phyloP scores from a whole-genome alignment of 2,888 invertebrate genomes.

The Beris chalybata region DNA sequence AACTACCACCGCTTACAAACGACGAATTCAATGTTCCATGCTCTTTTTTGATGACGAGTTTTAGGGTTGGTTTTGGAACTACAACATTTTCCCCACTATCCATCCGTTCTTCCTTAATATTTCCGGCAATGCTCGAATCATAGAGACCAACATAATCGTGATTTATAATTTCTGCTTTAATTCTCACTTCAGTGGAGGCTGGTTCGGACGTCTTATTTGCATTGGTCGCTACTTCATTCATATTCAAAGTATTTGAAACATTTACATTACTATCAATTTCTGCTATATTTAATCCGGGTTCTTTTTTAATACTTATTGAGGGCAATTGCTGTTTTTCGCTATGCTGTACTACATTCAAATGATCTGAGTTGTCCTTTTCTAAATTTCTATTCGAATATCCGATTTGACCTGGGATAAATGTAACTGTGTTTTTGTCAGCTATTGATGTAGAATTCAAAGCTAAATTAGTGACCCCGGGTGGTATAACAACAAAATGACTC shows the following conservation, averaged over 20 bases:
- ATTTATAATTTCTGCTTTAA: constrained; percentile 20
- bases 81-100: not conserved
- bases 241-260: not conserved
- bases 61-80: constrained; percentile 45
- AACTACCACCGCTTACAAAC: constrained; percentile 44
- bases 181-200: not conserved
- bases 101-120: constrained; percentile 6
- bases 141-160: constrained; percentile 1
- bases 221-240: no score
- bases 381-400: no score
- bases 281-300: not conserved
- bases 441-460: no score
- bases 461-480: not conserved
- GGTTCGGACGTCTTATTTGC: no score
- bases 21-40: constrained; percentile 54
- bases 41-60: constrained; percentile 54
- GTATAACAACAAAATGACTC: constrained; percentile 15
- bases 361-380: no score
- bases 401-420: no score
- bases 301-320: not conserved
- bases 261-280: constrained; percentile 12
- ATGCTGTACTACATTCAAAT: no score
- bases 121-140: not conserved
- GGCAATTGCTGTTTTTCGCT: no score
- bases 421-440: no score